Evolutionary conservation across 2,888 invertebrate species (phyloP).

Genomic region (Mesodorylaimus sp.): DNA sequence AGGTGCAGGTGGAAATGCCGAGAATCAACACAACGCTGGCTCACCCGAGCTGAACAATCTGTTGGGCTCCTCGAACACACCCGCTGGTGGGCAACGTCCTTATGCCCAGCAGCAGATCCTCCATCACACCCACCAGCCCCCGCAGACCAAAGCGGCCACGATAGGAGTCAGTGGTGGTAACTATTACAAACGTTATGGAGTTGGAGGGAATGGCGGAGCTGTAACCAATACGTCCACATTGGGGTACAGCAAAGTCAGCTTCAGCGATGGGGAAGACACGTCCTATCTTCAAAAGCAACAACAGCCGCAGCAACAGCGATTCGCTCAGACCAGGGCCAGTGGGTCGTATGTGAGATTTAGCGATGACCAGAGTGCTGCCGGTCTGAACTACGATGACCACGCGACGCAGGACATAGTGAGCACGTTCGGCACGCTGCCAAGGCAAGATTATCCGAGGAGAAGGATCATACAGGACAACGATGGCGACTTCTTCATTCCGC

Average conservation of each 20-base stretch:
- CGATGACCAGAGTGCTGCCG: background rate
- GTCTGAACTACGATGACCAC: background rate
- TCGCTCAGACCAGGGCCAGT: background rate
- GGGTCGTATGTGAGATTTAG: conserved; percentile 8
- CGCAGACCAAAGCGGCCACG: background rate
- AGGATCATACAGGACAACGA: too few relatives aligned
- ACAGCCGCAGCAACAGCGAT: background rate
- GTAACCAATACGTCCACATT: too few relatives aligned
- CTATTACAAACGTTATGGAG: too few relatives aligned
- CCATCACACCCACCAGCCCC: background rate
- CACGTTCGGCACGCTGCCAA: conserved; percentile 11
- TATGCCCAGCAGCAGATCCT: background rate
- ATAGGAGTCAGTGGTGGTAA: too few relatives aligned
- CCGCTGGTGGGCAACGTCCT: background rate
- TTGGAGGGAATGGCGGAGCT: too few relatives aligned
- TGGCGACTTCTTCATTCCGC: too few relatives aligned
- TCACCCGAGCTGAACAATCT: background rate
- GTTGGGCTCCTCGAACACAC: background rate
- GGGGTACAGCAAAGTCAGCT: background rate
- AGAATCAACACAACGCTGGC: conserved; percentile 3
- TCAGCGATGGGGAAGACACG: conserved; percentile 3
- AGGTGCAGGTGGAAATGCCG: background rate
- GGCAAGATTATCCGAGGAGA: background rate
- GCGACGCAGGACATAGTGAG: background rate
- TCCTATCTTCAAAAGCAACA: background rate